Evolutionary conservation across 2,888 invertebrate genomes (phyloP).

Genomic region (Dasysyrphus tricinctus): DNA sequence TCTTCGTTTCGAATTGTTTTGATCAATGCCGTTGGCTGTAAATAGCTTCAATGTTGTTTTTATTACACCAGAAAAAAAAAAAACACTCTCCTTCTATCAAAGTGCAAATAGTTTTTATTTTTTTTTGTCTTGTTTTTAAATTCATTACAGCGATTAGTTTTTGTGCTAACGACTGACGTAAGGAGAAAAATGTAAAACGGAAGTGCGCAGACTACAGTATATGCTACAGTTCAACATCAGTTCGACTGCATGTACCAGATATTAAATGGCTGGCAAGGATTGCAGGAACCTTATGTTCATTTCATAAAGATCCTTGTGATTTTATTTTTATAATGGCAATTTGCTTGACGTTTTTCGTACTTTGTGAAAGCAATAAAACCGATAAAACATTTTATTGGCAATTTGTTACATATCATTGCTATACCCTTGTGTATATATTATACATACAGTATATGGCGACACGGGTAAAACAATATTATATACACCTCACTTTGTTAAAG

Average conservation of each 20-base stretch:
- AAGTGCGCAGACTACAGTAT: conserved; percentile 17
- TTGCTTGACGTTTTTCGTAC: conserved; percentile 38
- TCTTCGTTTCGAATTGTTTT: not conserved
- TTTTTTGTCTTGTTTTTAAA: not conserved
- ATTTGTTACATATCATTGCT: conserved; percentile 30
- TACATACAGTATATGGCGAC: not conserved
- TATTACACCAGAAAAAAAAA: not conserved
- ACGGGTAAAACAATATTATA: not conserved
- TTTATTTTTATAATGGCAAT: conserved; percentile 35
- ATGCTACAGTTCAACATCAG: not conserved
- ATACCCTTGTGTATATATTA: not conserved
- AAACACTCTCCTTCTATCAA: not conserved
- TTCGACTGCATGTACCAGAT: conserved; percentile 5
- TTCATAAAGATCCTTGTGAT: conserved; percentile 20
- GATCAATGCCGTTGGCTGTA: not conserved
- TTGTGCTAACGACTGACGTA: conserved; percentile 20
- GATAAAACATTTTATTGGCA: conserved; percentile 57
- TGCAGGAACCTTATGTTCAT: conserved; percentile 10
- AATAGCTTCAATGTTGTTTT: not conserved
- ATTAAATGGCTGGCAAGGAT: conserved; percentile 16
- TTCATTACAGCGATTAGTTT: conserved; percentile 33
- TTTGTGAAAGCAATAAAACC: conserved; percentile 43
- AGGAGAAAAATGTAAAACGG: conserved; percentile 22
- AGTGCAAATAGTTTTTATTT: not conserved
- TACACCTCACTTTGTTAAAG: not conserved